These are phyloP conservation scores for Malacosoma neustria DNA, from an alignment of 2,888 invertebrate genomes.

Conservation along the genomic window DNA sequence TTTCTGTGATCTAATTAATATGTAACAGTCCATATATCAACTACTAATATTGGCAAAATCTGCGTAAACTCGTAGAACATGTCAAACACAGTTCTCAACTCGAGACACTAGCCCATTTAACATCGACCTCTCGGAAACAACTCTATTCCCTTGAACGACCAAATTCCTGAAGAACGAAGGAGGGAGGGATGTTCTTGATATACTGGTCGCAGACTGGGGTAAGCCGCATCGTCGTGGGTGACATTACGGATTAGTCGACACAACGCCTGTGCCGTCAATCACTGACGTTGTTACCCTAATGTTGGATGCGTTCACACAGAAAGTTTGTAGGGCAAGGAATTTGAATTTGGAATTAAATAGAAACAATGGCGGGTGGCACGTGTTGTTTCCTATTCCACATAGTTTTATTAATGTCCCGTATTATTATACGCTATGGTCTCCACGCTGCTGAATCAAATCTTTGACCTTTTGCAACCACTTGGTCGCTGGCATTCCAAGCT, in stretches of 20 bases:
- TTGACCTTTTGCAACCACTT: too few species aligned
- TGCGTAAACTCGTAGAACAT: constrained; percentile 1
- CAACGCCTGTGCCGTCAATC: constrained; percentile 46
- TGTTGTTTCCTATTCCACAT: neutral
- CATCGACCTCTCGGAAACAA: neutral
- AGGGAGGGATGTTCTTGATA: neutral
- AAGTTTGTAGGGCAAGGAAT: constrained; percentile 13
- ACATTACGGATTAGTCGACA: constrained; percentile 42
- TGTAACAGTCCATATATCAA: neutral
- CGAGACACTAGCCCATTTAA: neutral
- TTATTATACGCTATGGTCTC: too few species aligned
- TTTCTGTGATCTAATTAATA: too few species aligned
- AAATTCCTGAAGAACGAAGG: neutral
- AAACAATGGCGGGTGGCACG: constrained; percentile 19
- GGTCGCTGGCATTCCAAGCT: too few species aligned
- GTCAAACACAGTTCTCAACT: constrained; percentile 2
- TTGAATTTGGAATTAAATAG: constrained; percentile 21
- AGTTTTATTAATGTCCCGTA: neutral
- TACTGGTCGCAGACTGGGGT: neutral
- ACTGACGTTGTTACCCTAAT: constrained; percentile 25
- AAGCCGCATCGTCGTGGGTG: constrained; percentile 20
- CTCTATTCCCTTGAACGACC: neutral
- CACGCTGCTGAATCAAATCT: too few species aligned
- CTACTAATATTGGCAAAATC: neutral
- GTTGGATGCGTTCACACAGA: constrained; percentile 23